Conservation (phyloP, 2,113 vertebrate species). For the Pluvialis apricaria region DNA sequence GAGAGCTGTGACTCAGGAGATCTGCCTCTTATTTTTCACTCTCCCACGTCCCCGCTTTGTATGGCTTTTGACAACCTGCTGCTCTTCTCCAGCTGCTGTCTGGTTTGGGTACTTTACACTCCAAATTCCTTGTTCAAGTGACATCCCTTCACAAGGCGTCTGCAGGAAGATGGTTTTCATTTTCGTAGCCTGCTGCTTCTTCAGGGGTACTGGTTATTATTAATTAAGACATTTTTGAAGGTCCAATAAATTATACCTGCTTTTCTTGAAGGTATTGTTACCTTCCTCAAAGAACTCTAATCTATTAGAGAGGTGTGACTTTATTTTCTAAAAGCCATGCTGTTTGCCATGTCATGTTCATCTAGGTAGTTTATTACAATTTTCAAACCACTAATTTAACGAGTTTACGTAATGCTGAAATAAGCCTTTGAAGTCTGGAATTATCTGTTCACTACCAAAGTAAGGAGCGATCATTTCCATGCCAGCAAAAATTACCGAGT, state of each 20-base stretch:
- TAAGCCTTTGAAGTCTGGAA: conserved; percentile 45
- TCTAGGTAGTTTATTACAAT: conserved; percentile 17
- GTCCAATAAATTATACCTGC: conserved; percentile 9
- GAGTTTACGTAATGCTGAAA: conserved; percentile 50
- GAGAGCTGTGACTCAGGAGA: neutral
- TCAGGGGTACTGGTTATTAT: neutral
- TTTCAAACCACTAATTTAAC: conserved; percentile 30
- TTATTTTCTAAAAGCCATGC: neutral
- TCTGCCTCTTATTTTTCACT: neutral
- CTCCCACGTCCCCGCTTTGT: neutral
- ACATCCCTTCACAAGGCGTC: conserved; percentile 10
- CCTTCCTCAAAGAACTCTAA: neutral
- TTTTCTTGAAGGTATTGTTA: conserved; percentile 5
- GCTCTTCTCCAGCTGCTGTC: conserved; percentile 21
- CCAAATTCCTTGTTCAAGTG: neutral
- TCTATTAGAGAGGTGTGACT: neutral
- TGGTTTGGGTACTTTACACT: neutral
- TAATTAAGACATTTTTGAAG: conserved; percentile 51
- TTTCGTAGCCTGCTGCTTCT: conserved; percentile 20
- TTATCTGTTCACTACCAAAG: conserved; percentile 7
- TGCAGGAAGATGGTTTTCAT: conserved; percentile 26
- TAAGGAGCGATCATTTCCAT: conserved; percentile 17
- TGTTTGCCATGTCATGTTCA: neutral
- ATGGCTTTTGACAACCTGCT: neutral
- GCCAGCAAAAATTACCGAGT: conserved; percentile 35